Evolutionary conservation across 2,113 vertebrate genomes (phyloP), one percentile per base, ranked within the genome.

Genomic region (Nanorana parkeri): DNA sequence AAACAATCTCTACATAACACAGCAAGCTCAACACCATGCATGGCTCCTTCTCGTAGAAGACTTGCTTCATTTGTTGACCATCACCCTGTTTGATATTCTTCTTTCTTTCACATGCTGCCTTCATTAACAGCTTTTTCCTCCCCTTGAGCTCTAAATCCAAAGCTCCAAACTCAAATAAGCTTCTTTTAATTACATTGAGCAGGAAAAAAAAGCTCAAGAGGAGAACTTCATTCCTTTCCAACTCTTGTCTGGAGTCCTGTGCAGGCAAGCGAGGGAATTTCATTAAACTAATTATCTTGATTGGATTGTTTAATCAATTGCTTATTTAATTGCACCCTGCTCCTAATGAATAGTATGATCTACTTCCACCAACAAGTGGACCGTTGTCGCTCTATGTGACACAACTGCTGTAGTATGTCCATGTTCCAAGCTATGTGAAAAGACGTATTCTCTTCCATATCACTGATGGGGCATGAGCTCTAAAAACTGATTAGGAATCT

Each of bases 231-330:
- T 96, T 95, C 95, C 96, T 94, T 89, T 87, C 91, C 85, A 90
- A 89, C 90, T 92, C 93, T 94, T 91, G 93, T 88, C 92, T 93
- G 87, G 84, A 23, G 88, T 88, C 84, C 88, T 88, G 90, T 87
- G 87, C 89, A 85, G 91, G 90, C 91, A 91, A 93, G 91, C 83
- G 85, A 84, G 92, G 89, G 92, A 93, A 90, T 93, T 91, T 92
- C 93, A 95, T 94, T 95, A 94, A 95, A 95, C 92, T 93, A 95
- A 95, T 94, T 92, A 92, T 89, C 86, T 89, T 90, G 91, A 95
- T 95, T 93, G 95, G 92, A 91, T 94, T 90, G 88, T 89, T 90
- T 88, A 87, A 89, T 91, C 89, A 90, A 89, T 86, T 90, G 88
- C 87, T 89, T 87, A 86, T 79, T 88, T 91, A 87, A 91, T 90